Evolutionary conservation across 2,888 invertebrate species (phyloP).

Genomic region (Synergus japonicus): DNA sequence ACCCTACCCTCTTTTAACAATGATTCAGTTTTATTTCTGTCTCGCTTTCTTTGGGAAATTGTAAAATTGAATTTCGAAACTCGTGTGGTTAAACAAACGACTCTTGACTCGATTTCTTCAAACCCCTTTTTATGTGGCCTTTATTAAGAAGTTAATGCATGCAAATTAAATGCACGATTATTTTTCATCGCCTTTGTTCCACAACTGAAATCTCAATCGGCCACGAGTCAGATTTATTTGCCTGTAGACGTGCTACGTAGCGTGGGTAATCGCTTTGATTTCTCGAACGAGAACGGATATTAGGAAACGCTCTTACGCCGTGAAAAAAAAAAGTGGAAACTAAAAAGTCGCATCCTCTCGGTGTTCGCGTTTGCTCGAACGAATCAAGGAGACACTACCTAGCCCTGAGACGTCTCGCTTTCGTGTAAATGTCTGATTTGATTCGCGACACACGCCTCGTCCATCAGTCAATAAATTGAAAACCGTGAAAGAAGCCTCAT

Average conservation of each 20-base stretch:
- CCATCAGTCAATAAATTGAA: background rate
- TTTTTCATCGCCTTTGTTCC: constrained; percentile 41
- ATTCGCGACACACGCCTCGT: constrained; percentile 42
- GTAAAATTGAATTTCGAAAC: background rate
- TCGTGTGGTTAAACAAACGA: background rate
- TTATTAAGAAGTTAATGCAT: constrained; percentile 37
- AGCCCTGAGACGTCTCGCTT: constrained; percentile 47
- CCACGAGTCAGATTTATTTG: constrained; percentile 61
- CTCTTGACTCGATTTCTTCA: background rate
- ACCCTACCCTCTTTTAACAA: background rate
- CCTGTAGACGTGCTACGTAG: constrained; percentile 59
- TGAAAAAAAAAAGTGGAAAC: constrained; percentile 51
- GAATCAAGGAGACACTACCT: constrained; percentile 50
- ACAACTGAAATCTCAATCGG: constrained; percentile 26
- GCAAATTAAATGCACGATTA: constrained; percentile 39
- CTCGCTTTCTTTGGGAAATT: background rate
- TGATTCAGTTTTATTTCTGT: background rate
- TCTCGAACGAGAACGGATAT: constrained; percentile 74
- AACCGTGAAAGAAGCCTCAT: background rate
- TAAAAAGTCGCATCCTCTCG: constrained; percentile 28
- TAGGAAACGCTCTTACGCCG: constrained; percentile 69
- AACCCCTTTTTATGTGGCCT: constrained; percentile 16
- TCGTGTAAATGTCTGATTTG: constrained; percentile 44
- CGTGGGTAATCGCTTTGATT: constrained; percentile 73
- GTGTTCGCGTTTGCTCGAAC: constrained; percentile 30